phyloP scores from a whole-genome alignment of 1,140 invertebrate genomes.

The Druon quercuslanigerum region DNA sequence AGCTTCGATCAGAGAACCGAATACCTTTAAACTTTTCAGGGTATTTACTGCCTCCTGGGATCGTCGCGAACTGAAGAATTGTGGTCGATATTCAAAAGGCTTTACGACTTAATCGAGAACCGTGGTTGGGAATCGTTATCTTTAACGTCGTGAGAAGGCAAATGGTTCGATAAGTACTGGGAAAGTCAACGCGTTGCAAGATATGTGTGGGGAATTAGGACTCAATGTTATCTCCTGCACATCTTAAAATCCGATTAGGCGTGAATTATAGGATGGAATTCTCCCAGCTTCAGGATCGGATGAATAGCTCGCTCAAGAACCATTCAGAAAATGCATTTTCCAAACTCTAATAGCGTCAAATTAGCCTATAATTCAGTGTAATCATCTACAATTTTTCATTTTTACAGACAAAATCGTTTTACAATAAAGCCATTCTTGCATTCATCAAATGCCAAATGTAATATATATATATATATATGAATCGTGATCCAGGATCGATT shows the following conservation, averaged over 20 bases:
- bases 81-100: background rate
- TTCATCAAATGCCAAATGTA: too few relatives aligned
- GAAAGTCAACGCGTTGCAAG: constrained; percentile 16
- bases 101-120: constrained; percentile 28
- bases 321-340: background rate
- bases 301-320: background rate
- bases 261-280: constrained; percentile 25
- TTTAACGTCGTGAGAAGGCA: constrained; percentile 18
- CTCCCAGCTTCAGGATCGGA: constrained; percentile 25
- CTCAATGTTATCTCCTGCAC: constrained; percentile 19
- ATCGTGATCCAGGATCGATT: too few relatives aligned
- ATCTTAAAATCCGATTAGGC: constrained; percentile 30
- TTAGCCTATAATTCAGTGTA: background rate
- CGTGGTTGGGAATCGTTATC: constrained; percentile 12
- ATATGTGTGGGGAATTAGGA: constrained; percentile 31
- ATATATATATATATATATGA: too few relatives aligned
- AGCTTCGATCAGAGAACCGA: background rate
- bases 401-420: too few relatives aligned
- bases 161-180: constrained; percentile 29
- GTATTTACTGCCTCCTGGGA: background rate
- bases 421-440: too few relatives aligned
- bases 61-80: background rate
- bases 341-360: background rate
- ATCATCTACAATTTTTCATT: background rate
- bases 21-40: background rate